These are phyloP conservation scores for Limnephilus marmoratus DNA, from an alignment of 2,888 invertebrate genomes.

Conservation along the genomic window DNA sequence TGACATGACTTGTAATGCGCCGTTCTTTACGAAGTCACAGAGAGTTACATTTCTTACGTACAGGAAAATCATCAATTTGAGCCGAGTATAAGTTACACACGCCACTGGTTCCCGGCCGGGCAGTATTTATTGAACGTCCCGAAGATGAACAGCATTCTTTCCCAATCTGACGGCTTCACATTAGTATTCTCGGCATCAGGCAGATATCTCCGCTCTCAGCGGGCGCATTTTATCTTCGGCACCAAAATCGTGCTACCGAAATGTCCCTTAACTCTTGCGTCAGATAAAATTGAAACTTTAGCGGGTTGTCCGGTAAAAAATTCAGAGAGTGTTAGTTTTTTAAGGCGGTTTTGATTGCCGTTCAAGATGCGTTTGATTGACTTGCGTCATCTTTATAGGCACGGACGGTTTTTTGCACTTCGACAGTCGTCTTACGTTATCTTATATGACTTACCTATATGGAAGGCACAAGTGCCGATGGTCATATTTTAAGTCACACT, in stretches of 20 bases:
- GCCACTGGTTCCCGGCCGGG: not conserved
- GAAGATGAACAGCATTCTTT: slow-evolving; percentile 49
- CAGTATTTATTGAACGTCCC: slow-evolving; percentile 39
- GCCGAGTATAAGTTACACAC: not conserved
- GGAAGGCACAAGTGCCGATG: not conserved
- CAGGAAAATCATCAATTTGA: slow-evolving; percentile 2
- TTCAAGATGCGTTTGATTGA: slow-evolving; percentile 34
- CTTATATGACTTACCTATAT: slow-evolving; percentile 2
- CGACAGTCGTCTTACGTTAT: not conserved
- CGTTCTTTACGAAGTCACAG: not conserved
- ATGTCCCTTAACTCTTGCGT: slow-evolving; percentile 36
- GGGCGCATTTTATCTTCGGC: slow-evolving; percentile 35
- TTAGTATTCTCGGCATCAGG: slow-evolving; percentile 45
- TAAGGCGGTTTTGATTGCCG: slow-evolving; percentile 32
- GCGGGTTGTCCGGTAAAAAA: slow-evolving; percentile 44
- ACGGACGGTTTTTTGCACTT: not conserved
- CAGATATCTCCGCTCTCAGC: slow-evolving; percentile 30
- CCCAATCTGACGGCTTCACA: slow-evolving; percentile 46
- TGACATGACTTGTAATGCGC: not conserved
- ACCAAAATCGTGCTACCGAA: slow-evolving; percentile 48
- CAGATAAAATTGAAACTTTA: slow-evolving; percentile 56
- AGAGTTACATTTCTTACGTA: not conserved
- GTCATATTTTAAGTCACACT: not conserved
- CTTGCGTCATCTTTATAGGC: slow-evolving; percentile 30
- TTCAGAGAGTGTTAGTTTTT: slow-evolving; percentile 36